Base-by-base conservation (phyloP, 1,140 invertebrate genomes). In the Rhizoglyphus robini region DNA sequence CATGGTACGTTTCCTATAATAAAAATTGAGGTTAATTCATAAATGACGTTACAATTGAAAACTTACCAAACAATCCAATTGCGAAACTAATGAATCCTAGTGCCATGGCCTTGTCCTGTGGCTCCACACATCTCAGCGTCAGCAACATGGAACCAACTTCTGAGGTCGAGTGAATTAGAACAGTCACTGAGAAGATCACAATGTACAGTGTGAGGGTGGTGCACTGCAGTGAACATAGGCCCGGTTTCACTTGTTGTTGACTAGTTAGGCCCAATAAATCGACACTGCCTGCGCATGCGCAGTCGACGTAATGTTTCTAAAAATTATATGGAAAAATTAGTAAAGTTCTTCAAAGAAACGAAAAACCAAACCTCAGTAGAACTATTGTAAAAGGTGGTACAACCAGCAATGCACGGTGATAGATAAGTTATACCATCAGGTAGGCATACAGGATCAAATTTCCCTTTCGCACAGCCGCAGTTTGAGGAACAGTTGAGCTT, bases 21-120 rank as follows among this genome's bases (percentile, higher is more conserved):
- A 31, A 27, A 65, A 49, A 36, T 51, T 65, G 59, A 54, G n/a
- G 20, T 41, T 61, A 48, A 49, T 30, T 60, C 13, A 49, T 30
- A 49, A 29, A 41, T 54, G 49, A 27, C 32, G 31, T n/a, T 47
- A 64, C 48, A 32, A 29, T 47, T 36, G 48, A 48, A 66, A 36
- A 76, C 76, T 80, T 75, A 83, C 89, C 89, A 76, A 93, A 91
- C 67, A 93, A 79, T 41, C 89, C 89, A 69, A 92, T 92, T 58
- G 90, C 88, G 77, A 90, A 92, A 73, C 91, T 88, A 75, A 94
- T 90, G 65, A 94, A 82, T 18, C 90, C 90, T 71, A 94, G 81
- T 59, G 90, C 90, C 88, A 93, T 91, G 36, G 89, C 89, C 76
- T 93, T 93, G 75, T 94, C 90, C 77, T 84, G 82, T 27, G 88